Base-by-base conservation (phyloP, 2,888 invertebrate genomes). In the Melanchra persicariae region DNA sequence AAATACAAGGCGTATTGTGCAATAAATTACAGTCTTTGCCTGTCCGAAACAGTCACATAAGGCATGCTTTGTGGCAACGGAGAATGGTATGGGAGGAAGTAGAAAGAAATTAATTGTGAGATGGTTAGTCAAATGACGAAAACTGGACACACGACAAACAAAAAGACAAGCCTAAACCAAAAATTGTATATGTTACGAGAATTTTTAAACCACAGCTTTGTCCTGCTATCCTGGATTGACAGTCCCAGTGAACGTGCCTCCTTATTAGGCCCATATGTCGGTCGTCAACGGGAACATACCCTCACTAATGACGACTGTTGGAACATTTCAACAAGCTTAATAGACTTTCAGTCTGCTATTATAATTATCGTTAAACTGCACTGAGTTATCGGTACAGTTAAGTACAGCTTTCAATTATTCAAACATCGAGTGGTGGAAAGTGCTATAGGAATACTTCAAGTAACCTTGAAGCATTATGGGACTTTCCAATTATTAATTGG, bases 311-410 rank as follows among this genome's bases (percentile, higher is more conserved):
- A 70, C 57, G n/a, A 9, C 19, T 45, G 24, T 47, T 34, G 12
- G n/a, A 62, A 65, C 26, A 37, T 59, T 65, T 70, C 54, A 77
- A 62, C 61, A 59, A 19, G 52, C 19, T 57, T 22, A 63, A 52
- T 68, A 76, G 51, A 57, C 51, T 64, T 76, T 78, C n/a, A n/a
- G n/a, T n/a, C 77, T 76, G 70, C 55, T 77, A 62, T 77, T 64
- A 64, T 77, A 77, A 81, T 77, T 70, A 77, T 77, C 52, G 19
- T 67, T 62, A 45, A 67, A 22, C 47, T 24, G n/a, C 45, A 59
- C 30, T 22, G 22, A 60, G 22, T 55, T 60, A 63, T 60, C 3
- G 4, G 47, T 37, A 24, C 19, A 59, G 77, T 34, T 60, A 2
- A 2, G 47, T 37, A 24, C 19, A 59, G 77, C 40, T 63, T 55